Evolutionary conservation across 2,888 invertebrate species (phyloP), one percentile per base, ranked within the genome.

Genomic region (Syrista parreyssii): DNA sequence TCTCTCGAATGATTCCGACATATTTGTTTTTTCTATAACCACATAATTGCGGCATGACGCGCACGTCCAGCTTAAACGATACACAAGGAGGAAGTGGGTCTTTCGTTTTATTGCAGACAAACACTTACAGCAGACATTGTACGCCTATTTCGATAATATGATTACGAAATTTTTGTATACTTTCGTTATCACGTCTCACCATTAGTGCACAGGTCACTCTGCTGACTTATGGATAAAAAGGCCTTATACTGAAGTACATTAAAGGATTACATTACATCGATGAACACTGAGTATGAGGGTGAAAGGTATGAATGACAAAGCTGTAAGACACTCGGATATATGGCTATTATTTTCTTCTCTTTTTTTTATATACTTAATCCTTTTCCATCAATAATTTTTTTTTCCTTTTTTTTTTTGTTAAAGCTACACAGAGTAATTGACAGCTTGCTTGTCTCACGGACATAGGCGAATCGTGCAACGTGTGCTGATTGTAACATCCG

Each of bases 291-390:
- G 72, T 68, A 78, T 78, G 78, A 75, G 40, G 74, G 76, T 78
- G 76, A 78, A 76, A 35, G 73, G 71, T 76, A 78, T 76, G 78
- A 78, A 78, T 78, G 78, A 78, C 76, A 78, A 78, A 78, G 74
- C 73, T 73, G 55, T 76, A 76, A 76, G 32, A 78, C 74, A 69
- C 68, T 72, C 68, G 15, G 35, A 40, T 71, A 76, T 74, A 74
- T 78, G 33, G 69, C 68, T 34, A 31, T 30, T 73, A 15, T n/a
- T 78, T 68, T 73, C 68, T 69, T 76, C 32, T 73, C n/a, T 33
- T 76, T 36, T 68, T 33, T 68, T 71, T 71, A 15, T 3, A 35
- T 23, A 55, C 55, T 55, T 9, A 1, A 55, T 55, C 9, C 23
- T 23, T 55, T 55, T 55, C 55, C 55, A 55, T 55, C 9, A 23